Conservation (phyloP, 2,888 invertebrate genomes). For the Acholoe squamosa region DNA sequence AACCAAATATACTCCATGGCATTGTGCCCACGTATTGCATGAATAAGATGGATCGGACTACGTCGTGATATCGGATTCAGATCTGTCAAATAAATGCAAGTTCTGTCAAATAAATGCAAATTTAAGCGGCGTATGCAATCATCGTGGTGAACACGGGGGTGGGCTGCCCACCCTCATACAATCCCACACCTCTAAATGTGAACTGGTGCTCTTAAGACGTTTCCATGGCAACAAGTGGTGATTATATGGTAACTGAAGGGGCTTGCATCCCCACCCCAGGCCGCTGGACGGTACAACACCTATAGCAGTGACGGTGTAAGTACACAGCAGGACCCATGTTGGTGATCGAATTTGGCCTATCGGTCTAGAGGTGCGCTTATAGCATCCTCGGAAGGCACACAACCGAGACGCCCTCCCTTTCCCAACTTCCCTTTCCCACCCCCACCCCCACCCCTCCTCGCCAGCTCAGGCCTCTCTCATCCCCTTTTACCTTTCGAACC, state of each 20-base stretch:
- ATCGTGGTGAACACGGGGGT: too few species aligned
- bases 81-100: too few species aligned
- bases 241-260: constrained; percentile 1
- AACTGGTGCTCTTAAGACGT: background rate
- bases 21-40: too few species aligned
- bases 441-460: background rate
- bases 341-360: background rate
- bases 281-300: background rate
- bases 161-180: background rate
- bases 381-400: background rate
- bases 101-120: too few species aligned
- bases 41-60: too few species aligned
- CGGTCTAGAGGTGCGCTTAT: background rate
- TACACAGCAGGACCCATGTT: background rate
- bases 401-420: background rate
- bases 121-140: too few species aligned
- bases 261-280: background rate
- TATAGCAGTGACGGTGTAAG: background rate
- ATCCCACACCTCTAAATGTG: background rate
- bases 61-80: too few species aligned
- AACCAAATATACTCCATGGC: too few species aligned
- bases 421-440: background rate
- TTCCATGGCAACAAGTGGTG: constrained; percentile 50
- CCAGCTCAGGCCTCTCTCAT: too few species aligned
- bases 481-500: too few species aligned